Conservation (phyloP, 1,140 invertebrate species). For the Rhyacophila brunnea region DNA sequence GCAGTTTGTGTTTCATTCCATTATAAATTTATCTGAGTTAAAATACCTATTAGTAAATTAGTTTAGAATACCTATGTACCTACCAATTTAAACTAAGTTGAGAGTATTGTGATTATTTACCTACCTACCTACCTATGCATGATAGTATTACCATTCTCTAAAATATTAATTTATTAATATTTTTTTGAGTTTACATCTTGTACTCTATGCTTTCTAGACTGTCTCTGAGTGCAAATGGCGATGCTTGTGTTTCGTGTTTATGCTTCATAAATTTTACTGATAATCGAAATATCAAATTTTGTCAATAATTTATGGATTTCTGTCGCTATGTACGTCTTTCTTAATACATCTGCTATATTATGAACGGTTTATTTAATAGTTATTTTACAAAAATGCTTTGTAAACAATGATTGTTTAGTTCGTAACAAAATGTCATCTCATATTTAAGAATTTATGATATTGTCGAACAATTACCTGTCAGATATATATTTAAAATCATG, state of each 20-base stretch:
- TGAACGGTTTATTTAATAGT: neutral
- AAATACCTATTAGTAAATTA: too few relatives aligned
- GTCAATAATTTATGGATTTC: constrained; percentile 8
- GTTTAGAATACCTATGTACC: too few relatives aligned
- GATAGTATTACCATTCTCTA: too few relatives aligned
- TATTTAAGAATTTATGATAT: constrained; percentile 30
- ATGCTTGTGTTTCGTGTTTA: constrained; percentile 26
- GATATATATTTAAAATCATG: neutral
- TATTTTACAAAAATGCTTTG: constrained; percentile 3
- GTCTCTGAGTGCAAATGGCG: constrained; percentile 24
- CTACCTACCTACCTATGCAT: too few relatives aligned
- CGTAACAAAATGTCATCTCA: constrained; percentile 29
- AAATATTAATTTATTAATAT: constrained; percentile 68
- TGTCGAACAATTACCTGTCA: constrained; percentile 39
- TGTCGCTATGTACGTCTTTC: constrained; percentile 2
- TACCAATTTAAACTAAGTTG: too few relatives aligned
- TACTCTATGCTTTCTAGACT: neutral
- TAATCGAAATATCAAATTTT: constrained; percentile 2
- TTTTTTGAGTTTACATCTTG: too few relatives aligned
- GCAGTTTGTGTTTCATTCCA: too few relatives aligned
- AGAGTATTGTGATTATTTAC: too few relatives aligned
- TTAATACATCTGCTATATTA: constrained; percentile 5
- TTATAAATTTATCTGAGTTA: too few relatives aligned
- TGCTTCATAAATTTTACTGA: constrained; percentile 16
- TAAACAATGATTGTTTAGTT: constrained; percentile 15